Evolutionary conservation across 2,113 vertebrate species (phyloP).

Genomic region (Sylvia atricapilla): DNA sequence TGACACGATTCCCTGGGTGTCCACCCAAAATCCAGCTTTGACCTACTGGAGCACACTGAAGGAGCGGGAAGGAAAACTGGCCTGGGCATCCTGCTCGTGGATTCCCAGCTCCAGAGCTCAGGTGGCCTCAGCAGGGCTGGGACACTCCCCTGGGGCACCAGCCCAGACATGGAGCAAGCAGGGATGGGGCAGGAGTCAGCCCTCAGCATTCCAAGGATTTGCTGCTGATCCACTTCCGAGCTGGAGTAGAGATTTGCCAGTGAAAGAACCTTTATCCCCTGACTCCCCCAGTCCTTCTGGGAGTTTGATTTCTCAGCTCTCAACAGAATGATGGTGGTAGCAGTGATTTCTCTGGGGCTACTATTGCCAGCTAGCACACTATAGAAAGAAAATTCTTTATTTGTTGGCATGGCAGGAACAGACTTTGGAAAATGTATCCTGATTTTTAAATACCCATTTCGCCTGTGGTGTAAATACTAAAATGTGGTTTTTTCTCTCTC

Average conservation of each 20-base stretch:
- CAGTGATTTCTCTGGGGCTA: conserved; percentile 14
- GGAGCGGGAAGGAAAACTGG: not conserved
- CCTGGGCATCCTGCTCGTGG: accelerated
- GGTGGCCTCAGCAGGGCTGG: not conserved
- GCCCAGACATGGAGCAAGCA: not conserved
- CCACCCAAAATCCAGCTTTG: not conserved
- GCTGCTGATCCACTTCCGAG: not conserved
- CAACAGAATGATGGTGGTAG: not conserved
- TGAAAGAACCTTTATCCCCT: not conserved
- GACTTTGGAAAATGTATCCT: conserved; percentile 34
- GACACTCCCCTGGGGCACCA: not conserved
- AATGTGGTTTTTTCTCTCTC: not conserved
- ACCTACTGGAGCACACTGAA: accelerated
- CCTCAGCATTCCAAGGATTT: not conserved
- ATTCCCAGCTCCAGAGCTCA: not conserved
- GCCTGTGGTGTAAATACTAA: conserved; percentile 56
- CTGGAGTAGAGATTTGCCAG: not conserved
- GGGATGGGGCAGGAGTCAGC: not conserved
- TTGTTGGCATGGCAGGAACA: conserved; percentile 12
- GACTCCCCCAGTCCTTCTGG: conserved; percentile 1
- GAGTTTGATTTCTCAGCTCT: not conserved
- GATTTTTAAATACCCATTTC: conserved; percentile 61
- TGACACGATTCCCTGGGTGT: not conserved
- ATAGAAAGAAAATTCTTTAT: not conserved
- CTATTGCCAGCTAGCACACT: conserved; percentile 4